A percentile compares a stretch with the other conserved stretches of the same genome.
Evolutionary conservation across 2,113 vertebrate species (phyloP).

Genomic region (Carassius carassius): DNA sequence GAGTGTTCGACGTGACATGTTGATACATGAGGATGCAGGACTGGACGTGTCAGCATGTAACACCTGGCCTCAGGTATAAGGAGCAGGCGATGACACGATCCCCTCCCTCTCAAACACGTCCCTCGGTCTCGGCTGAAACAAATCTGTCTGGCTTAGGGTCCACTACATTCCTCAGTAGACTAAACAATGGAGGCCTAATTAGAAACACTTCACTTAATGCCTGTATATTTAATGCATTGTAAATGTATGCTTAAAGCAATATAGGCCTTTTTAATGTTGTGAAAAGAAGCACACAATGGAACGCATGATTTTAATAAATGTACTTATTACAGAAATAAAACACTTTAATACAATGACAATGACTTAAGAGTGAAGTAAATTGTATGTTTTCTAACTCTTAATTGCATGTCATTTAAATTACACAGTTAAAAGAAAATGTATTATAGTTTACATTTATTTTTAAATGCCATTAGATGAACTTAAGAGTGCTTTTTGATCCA

Average conservation of each 20-base stretch:
- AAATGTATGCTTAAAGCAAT: background rate
- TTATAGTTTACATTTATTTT: no score
- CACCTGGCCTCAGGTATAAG: slow-evolving; percentile 50
- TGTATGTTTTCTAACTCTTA: no score
- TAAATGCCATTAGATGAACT: background rate
- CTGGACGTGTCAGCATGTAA: slow-evolving; percentile 51
- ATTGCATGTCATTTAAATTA: background rate
- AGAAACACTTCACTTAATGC: background rate
- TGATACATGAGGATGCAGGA: slow-evolving; percentile 46
- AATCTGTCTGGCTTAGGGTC: slow-evolving; percentile 31
- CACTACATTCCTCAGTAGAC: background rate
- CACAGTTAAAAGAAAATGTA: background rate
- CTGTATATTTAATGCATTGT: background rate
- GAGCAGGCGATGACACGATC: background rate
- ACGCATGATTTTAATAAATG: no score
- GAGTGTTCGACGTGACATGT: slow-evolving; percentile 40
- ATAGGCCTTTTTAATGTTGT: background rate
- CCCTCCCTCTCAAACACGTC: background rate
- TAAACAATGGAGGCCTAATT: slow-evolving; percentile 19
- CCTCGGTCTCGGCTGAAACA: slow-evolving; percentile 18
- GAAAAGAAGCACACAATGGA: background rate
- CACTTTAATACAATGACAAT: background rate
- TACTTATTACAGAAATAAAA: no score
- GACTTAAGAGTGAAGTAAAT: no score
- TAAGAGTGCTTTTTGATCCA: background rate